These are phyloP conservation scores for Rhyacophila brunnea DNA, from an alignment of 1,140 invertebrate genomes.

Conservation along the genomic window DNA sequence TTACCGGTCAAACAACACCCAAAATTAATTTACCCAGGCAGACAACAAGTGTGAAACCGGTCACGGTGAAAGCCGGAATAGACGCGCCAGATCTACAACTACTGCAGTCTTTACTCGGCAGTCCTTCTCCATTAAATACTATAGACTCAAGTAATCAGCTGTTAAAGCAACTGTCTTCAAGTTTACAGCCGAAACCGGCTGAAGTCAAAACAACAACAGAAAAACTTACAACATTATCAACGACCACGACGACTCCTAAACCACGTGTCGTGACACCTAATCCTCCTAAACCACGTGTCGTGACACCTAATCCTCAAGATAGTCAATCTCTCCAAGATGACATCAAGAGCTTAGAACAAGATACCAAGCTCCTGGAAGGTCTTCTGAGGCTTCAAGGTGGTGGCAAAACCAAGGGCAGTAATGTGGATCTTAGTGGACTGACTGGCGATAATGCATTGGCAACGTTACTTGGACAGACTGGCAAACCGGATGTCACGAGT, in stretches of 20 bases:
- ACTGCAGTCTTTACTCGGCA: conserved; percentile 42
- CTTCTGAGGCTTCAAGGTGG: conserved; percentile 49
- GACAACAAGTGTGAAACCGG: conserved; percentile 38
- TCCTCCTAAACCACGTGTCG: background rate
- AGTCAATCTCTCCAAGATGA: conserved; percentile 47
- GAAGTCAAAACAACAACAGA: conserved; percentile 12
- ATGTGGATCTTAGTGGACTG: conserved; percentile 39
- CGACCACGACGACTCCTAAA: conserved; percentile 4
- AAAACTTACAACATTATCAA: conserved; percentile 20
- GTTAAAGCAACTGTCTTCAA: conserved; percentile 19
- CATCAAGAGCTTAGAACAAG: conserved; percentile 46
- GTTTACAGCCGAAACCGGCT: background rate
- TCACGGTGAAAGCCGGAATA: conserved; percentile 36
- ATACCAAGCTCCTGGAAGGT: conserved; percentile 50
- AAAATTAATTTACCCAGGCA: conserved; percentile 48
- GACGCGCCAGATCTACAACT: conserved; percentile 42
- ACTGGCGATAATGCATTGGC: conserved; percentile 48
- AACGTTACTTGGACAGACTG: conserved; percentile 42
- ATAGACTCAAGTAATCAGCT: conserved; percentile 19
- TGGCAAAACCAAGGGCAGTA: conserved; percentile 44
- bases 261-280: no score
- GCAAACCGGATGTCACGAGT: conserved; percentile 44
- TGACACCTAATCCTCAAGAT: conserved; percentile 14
- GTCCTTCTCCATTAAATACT: conserved; percentile 44
- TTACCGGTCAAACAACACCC: conserved; percentile 51